Conservation (phyloP, 1,140 invertebrate species). For the Caenorhabditis briggsae region DNA sequence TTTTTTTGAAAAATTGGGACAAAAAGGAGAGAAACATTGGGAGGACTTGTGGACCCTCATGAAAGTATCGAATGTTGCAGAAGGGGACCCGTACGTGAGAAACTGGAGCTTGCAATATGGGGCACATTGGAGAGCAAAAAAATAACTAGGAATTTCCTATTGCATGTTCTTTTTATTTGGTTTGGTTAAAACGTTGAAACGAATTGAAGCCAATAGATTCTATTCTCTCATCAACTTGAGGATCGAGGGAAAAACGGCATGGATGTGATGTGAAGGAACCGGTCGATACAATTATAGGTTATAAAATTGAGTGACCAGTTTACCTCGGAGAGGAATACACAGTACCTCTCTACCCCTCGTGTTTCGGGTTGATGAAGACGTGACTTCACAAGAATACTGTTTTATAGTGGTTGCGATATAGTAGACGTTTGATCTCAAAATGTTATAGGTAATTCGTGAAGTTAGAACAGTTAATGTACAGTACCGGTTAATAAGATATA, state of each 20-base stretch:
- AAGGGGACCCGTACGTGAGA: constrained; percentile 33
- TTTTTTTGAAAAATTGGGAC: background rate
- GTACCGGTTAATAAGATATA: no score
- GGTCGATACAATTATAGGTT: constrained; percentile 55
- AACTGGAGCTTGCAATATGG: background rate
- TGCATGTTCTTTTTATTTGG: constrained; percentile 45
- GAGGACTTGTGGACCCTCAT: background rate
- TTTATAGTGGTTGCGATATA: background rate
- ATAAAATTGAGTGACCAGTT: constrained; percentile 55
- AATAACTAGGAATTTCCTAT: background rate
- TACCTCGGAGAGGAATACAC: constrained; percentile 24
- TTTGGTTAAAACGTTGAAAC: background rate
- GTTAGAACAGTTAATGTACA: no score
- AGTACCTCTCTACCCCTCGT: background rate
- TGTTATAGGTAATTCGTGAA: background rate
- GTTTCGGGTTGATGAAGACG: constrained; percentile 12
- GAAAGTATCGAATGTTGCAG: constrained; percentile 45
- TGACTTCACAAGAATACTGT: constrained; percentile 27
- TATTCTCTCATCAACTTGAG: constrained; percentile 6
- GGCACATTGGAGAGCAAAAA: background rate
- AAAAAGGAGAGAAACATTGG: constrained; percentile 2
- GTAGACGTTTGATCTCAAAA: constrained; percentile 18
- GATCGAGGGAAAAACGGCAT: background rate
- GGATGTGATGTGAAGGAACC: constrained; percentile 26
- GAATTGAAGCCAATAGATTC: constrained; percentile 33